Base-by-base conservation (phyloP, 2,888 invertebrate genomes). In the Sesia apiformis region DNA sequence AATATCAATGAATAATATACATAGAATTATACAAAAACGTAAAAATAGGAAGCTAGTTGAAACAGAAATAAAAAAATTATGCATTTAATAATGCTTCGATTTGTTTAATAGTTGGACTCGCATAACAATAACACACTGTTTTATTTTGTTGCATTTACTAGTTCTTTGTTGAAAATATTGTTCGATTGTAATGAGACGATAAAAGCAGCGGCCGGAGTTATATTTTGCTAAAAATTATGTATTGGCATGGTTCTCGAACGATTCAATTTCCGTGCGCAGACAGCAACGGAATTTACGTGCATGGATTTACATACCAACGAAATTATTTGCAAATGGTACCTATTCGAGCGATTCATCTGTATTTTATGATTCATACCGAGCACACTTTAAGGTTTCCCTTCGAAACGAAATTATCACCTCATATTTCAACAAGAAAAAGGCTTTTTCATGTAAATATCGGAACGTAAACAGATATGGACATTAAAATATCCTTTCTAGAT, bases 201-300 rank as follows among this genome's bases (percentile, higher is more conserved):
- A 23, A 23, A 23, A 46, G 8, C 46, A 23, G 7, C 50, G 50
- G 50, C 60, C 59, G 59, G 60, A 66, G 67, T 64, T 69, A 76
- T 77, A 81, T 79, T 74, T 79, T 69, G 70, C 67, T 65, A 76
- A 79, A 58, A 58, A 55, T 57, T 57, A 57, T 58, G 54, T 82
- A 83, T 84, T 76, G 81, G 74, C 75, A 81, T 81, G 81, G 80
- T 83, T 78, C 78, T 81, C 75, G 76, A 82, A 82, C 84, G 81
- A 84, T 88, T 86, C 86, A 86, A 88, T 88, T 87, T 87, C 88
- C 87, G 80, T 76, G 79, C 81, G 80, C 81, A 84, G 86, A 86
- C 87, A 88, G 85, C 77, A 74, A 68, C 71, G 73, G 76, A 84
- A 88, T 88, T 86, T 88, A 88, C 86, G 86, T 81, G 84, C 81